Conservation (phyloP, 2,888 invertebrate genomes). For the Microctonus aethiopoides region DNA sequence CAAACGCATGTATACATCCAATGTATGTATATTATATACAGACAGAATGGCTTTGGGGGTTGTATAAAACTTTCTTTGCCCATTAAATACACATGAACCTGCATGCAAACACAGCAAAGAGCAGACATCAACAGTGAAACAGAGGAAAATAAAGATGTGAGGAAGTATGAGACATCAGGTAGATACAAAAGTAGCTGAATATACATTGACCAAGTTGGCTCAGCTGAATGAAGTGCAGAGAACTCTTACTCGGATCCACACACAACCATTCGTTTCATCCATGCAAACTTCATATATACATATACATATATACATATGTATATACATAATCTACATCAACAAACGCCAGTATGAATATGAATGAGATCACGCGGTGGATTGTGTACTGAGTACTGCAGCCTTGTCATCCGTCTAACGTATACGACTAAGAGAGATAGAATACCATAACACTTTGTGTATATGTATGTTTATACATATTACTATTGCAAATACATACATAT, state of each 20-base stretch:
- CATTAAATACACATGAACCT: not conserved
- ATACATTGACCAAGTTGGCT: conserved; percentile 23
- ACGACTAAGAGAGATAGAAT: conserved; percentile 19
- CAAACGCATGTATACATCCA: not conserved
- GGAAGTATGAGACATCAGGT: not conserved
- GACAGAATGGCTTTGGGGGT: not conserved
- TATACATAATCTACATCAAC: not conserved
- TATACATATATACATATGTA: not conserved
- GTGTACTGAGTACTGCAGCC: conserved; percentile 30
- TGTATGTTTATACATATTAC: not conserved
- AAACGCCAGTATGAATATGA: conserved; percentile 51
- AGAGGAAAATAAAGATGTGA: not conserved
- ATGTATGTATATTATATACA: no score
- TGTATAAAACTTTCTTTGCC: not conserved
- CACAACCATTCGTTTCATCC: no score
- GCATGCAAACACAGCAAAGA: not conserved
- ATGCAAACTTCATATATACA: no score
- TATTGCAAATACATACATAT: not conserved
- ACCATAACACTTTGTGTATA: conserved; percentile 28
- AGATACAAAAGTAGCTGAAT: conserved; percentile 6
- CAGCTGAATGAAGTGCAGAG: conserved; percentile 26
- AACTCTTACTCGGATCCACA: no score
- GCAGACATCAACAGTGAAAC: not conserved
- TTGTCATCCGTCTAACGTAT: conserved; percentile 53
- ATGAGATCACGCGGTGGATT: conserved; percentile 47